These are phyloP conservation scores for Hydropotes inermis DNA, from an alignment of 2,113 vertebrate genomes.

Conservation along the genomic window DNA sequence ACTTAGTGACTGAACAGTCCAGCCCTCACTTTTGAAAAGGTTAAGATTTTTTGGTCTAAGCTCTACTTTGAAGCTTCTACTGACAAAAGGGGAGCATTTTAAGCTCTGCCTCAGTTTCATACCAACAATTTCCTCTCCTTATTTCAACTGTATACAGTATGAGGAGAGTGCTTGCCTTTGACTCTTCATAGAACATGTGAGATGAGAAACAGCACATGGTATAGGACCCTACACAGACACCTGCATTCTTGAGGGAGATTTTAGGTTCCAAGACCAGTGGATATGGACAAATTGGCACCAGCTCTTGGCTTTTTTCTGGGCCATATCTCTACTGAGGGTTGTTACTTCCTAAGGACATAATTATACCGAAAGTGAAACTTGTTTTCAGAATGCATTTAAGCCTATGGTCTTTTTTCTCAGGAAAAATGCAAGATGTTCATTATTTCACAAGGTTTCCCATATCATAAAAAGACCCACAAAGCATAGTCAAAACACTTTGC, in stretches of 20 bases:
- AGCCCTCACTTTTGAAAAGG: neutral
- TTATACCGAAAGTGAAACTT: neutral
- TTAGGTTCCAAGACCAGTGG: neutral
- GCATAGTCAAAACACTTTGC: neutral
- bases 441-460: neutral
- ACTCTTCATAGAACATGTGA: neutral
- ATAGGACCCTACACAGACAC: neutral
- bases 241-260: neutral
- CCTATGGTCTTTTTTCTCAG: neutral
- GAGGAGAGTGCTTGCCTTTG: neutral
- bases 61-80: neutral
- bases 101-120: neutral
- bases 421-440: neutral
- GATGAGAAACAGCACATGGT: neutral
- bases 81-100: neutral
- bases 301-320: neutral
- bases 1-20: neutral
- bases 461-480: neutral
- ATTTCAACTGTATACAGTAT: neutral
- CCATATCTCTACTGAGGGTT: neutral
- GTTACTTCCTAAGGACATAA: neutral
- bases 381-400: conserved; percentile 8
- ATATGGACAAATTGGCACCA: neutral
- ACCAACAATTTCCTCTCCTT: neutral
- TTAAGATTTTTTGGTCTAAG: neutral